Percentiles rank a stretch among this genome's conserved stretches.
These are phyloP conservation scores for Poliocrania exsul DNA, from an alignment of 2,797 vertebrate genomes.

Conservation along the genomic window DNA sequence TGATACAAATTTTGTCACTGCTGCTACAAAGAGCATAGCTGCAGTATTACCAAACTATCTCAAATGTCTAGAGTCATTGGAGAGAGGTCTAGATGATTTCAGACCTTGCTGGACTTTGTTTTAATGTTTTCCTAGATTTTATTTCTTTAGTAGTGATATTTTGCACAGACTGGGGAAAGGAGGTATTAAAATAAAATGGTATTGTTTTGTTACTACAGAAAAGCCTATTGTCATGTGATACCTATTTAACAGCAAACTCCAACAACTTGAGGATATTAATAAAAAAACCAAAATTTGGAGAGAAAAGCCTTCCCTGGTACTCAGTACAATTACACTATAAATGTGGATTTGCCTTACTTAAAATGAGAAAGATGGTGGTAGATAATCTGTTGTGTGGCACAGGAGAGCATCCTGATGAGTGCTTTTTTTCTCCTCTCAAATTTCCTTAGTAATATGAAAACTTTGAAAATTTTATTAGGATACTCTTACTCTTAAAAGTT, in stretches of 20 bases:
- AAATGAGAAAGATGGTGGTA: neutral
- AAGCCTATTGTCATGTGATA: neutral
- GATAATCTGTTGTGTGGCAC: neutral
- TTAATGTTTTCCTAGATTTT: neutral
- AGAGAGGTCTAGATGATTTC: neutral
- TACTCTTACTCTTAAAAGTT: neutral
- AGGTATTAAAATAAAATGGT: neutral
- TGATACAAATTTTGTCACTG: neutral
- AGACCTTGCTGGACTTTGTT: neutral
- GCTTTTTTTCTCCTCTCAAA: neutral
- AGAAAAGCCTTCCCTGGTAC: neutral
- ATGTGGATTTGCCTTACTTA: neutral
- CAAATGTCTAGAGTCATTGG: neutral
- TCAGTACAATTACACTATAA: neutral
- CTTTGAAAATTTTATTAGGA: neutral
- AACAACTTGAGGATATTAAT: neutral
- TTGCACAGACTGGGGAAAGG: neutral
- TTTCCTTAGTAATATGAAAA: neutral
- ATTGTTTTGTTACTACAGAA: neutral
- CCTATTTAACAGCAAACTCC: neutral
- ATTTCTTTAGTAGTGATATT: neutral
- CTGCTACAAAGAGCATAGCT: neutral
- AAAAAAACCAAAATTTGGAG: neutral
- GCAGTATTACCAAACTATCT: neutral
- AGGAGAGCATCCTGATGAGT: rapidly evolving